phyloP scores from a whole-genome alignment of 2,113 vertebrate genomes.

The Plecturocebus donacophilus region DNA sequence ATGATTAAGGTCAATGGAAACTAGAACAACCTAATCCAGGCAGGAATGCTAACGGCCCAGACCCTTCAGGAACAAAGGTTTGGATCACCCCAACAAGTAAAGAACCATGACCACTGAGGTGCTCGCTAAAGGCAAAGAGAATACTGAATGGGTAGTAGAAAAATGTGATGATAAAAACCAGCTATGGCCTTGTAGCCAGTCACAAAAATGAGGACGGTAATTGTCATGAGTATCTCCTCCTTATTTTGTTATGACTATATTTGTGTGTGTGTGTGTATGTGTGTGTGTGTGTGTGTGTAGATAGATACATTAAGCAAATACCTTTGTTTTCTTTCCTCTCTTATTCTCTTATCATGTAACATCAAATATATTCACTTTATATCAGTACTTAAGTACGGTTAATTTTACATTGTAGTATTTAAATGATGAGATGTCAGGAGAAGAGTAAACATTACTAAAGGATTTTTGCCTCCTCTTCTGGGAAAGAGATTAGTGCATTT shows the following conservation, averaged over 20 bases:
- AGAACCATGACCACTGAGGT: background rate
- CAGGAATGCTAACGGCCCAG: background rate
- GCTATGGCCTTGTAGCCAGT: background rate
- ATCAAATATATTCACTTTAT: background rate
- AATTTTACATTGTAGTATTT: background rate
- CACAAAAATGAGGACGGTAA: background rate
- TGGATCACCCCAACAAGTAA: background rate
- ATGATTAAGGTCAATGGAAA: background rate
- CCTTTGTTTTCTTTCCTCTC: background rate
- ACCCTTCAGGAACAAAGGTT: background rate
- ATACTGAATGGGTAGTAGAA: background rate
- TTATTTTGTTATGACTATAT: background rate
- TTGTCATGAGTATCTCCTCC: background rate
- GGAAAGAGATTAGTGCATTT: background rate
- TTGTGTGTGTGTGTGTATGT: too few species aligned
- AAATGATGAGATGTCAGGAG: background rate
- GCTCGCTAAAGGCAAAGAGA: background rate
- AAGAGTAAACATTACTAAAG: background rate
- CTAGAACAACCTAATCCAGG: background rate
- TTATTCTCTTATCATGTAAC: background rate
- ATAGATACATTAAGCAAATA: background rate
- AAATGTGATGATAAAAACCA: background rate
- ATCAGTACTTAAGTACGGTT: background rate
- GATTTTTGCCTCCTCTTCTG: background rate
- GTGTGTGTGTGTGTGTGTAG: too few species aligned